These are phyloP conservation scores for Dicaeum eximium DNA, from an alignment of 2,113 vertebrate species.

Conservation along the genomic window DNA sequence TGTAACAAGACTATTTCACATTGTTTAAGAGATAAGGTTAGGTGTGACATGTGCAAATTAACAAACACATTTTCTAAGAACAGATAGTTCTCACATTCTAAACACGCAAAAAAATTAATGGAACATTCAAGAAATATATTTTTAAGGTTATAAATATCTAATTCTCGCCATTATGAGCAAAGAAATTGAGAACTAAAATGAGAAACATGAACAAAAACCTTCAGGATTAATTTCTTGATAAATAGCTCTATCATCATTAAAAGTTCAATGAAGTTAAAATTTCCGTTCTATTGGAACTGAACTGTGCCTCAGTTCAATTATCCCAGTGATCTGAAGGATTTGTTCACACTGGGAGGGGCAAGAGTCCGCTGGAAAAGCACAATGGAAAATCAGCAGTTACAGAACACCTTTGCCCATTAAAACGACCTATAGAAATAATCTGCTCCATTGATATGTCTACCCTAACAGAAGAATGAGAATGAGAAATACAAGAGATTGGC, in stretches of 20 bases:
- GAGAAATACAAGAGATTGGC: neutral
- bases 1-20: neutral
- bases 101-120: neutral
- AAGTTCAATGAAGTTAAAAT: neutral
- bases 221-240: neutral
- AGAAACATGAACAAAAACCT: neutral
- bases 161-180: neutral
- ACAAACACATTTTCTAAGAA: neutral
- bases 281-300: neutral
- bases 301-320: neutral
- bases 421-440: neutral
- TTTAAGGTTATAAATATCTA: neutral
- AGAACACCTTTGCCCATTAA: neutral
- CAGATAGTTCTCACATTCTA: neutral
- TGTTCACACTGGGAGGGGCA: neutral
- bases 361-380: neutral
- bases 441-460: neutral
- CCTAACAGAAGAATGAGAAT: neutral
- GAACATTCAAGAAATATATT: neutral
- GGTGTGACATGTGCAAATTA: neutral
- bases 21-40: neutral
- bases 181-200: neutral
- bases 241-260: neutral
- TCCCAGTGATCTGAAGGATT: neutral
- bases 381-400: neutral